Evolutionary conservation across 2,888 invertebrate species (phyloP), one percentile per base, ranked within the genome.

Genomic region (Lasius fuliginosus): DNA sequence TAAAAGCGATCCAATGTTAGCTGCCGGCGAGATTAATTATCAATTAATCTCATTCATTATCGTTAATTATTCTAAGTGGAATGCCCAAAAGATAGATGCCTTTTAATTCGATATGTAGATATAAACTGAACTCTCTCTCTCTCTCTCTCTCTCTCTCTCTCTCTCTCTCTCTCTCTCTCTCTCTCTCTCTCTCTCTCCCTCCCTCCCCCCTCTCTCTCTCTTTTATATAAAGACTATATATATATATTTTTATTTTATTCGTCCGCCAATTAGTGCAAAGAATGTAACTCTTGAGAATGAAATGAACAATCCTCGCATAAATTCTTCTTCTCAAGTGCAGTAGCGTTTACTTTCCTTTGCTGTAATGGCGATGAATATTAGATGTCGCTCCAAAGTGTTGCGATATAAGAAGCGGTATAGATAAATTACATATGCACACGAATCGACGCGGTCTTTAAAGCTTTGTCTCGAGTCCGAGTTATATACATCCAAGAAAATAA

Each of bases 1-100:
- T 79, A 79, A 60, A 36, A 79, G 46, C 73, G 46, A 27, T 79
- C 62, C 27, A 12, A 71, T 79, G 58, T 71, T 79, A 69, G 42
- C 23, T 23, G 33, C 42, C 42, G 58, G 12, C 33, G 8, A 36
- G 36, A 36, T 36, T 33, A 33, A 33, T 18, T 36, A 73, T 81
- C 60, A 49, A 81, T 79, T 79, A 79, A 71, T 62, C 60, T 46
- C 12, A 46, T 12, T 68, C 56, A 42, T 79, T 60, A 46, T 23
- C n/a, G 33, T 79, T 71, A 46, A 71, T 79, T 71, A 79, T 58
- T 46, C 8, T 11, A 33, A 33, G 6, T 0, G 11, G 3, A 75
- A 49, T 30, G n/a, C 62, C n/a, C 2, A 65, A 8, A 46, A 75
- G n/a, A 23, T 23, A 33, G 15, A 49, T 49, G 33, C 15, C 67